Conservation (phyloP, 2,113 vertebrate species). For the Oreochromis aureus region DNA sequence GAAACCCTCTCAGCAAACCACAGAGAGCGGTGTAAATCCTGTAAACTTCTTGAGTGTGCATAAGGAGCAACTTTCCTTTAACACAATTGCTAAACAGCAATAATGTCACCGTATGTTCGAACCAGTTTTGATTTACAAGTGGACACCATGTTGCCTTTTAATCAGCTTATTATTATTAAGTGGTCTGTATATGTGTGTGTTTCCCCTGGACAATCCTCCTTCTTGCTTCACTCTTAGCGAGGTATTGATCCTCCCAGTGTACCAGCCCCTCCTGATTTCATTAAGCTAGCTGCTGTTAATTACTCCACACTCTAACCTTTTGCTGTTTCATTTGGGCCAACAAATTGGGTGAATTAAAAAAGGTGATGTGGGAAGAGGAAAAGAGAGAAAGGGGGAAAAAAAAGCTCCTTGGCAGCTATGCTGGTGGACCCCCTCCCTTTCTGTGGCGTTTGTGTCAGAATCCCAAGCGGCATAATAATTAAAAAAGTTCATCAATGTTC, state of each 20-base stretch:
- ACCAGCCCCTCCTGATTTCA: constrained; percentile 78
- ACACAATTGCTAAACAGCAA: constrained; percentile 56
- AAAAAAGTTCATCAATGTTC: constrained; percentile 74
- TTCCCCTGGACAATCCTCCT: constrained; percentile 70
- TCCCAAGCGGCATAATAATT: constrained; percentile 69
- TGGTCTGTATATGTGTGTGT: constrained; percentile 77
- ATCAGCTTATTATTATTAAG: constrained; percentile 74
- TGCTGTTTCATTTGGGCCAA: constrained; percentile 85
- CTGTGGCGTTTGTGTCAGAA: constrained; percentile 44
- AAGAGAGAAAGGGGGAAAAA: constrained; percentile 35
- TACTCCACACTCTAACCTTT: constrained; percentile 84
- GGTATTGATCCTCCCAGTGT: constrained; percentile 80
- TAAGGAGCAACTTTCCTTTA: constrained; percentile 40
- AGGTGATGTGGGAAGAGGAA: neutral
- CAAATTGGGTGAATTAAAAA: constrained; percentile 88
- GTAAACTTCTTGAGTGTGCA: constrained; percentile 24
- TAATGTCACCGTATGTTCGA: constrained; percentile 49
- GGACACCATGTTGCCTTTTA: constrained; percentile 68
- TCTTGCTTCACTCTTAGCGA: constrained; percentile 69
- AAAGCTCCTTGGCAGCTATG: constrained; percentile 44
- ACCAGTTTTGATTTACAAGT: constrained; percentile 72
- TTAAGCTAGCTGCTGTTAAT: constrained; percentile 85
- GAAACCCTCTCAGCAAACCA: constrained; percentile 60
- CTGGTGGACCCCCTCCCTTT: constrained; percentile 23
- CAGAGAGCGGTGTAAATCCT: constrained; percentile 53